Conservation (phyloP, 2,113 vertebrate genomes). For the Himantopus leucocephalus region DNA sequence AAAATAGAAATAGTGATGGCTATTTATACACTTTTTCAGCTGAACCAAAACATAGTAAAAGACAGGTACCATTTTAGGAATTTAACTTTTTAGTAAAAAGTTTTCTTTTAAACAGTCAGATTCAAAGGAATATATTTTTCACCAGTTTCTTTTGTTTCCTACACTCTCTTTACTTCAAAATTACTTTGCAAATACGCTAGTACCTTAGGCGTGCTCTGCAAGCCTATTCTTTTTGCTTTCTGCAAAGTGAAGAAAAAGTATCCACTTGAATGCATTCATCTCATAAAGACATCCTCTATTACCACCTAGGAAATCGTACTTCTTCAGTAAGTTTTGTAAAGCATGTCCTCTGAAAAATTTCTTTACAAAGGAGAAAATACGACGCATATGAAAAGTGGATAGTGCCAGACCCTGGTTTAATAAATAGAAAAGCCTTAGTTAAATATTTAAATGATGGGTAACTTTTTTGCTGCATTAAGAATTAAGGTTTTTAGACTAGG, state of each 20-base stretch:
- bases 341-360: background rate
- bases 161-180: background rate
- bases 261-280: background rate
- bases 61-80: background rate
- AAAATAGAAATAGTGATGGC: background rate
- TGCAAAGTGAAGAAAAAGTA: background rate
- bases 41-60: background rate
- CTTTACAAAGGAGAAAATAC: background rate
- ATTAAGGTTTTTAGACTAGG: background rate
- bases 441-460: background rate
- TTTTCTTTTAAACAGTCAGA: background rate
- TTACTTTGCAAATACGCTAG: background rate
- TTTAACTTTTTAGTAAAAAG: background rate
- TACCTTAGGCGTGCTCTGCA: background rate
- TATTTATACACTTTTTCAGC: background rate
- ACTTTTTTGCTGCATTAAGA: background rate
- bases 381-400: background rate
- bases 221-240: background rate
- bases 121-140: background rate
- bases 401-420: background rate
- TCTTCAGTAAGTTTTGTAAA: background rate
- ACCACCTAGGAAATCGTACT: background rate
- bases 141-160: background rate
- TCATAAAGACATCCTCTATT: background rate
- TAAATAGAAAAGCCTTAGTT: background rate